phyloP scores from a whole-genome alignment of 2,888 invertebrate species.

The Acrobasis suavella region DNA sequence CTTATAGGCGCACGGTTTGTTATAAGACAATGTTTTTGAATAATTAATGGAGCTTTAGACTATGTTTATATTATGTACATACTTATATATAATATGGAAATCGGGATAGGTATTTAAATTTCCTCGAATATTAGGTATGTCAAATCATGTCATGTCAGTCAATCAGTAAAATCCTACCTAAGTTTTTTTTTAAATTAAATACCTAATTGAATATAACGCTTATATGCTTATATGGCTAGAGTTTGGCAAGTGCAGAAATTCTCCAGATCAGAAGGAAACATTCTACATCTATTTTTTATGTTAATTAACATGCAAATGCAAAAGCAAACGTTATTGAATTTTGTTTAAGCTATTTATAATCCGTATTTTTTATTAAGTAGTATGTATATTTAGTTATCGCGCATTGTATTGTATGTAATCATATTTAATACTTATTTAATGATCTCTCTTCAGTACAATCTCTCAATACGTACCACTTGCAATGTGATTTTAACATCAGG shows the following conservation, averaged over 20 bases:
- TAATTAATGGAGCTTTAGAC: not conserved
- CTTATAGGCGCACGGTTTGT: constrained; percentile 33
- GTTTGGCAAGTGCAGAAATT: not conserved
- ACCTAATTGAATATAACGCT: constrained; percentile 27
- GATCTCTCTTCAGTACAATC: not conserved
- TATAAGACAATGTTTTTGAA: constrained; percentile 41
- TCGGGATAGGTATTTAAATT: too few relatives aligned
- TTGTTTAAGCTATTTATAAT: constrained; percentile 11
- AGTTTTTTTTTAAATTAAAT: constrained; percentile 17
- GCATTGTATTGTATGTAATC: too few relatives aligned
- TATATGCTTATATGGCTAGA: constrained; percentile 33
- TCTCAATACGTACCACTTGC: constrained; percentile 72
- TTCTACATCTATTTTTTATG: constrained; percentile 25
- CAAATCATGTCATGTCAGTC: too few relatives aligned
- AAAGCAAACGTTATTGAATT: constrained; percentile 39
- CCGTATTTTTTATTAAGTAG: too few relatives aligned
- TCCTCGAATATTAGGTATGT: too few relatives aligned
- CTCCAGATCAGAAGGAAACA: constrained; percentile 27
- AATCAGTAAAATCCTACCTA: not conserved
- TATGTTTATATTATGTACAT: too few relatives aligned
- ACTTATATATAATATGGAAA: too few relatives aligned
- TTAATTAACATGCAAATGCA: constrained; percentile 49
- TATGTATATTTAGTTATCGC: too few relatives aligned
- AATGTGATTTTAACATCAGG: constrained; percentile 67
- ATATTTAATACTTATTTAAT: not conserved